Base-by-base conservation (phyloP, 2,113 vertebrate genomes). In the Oryzias curvinotus region DNA sequence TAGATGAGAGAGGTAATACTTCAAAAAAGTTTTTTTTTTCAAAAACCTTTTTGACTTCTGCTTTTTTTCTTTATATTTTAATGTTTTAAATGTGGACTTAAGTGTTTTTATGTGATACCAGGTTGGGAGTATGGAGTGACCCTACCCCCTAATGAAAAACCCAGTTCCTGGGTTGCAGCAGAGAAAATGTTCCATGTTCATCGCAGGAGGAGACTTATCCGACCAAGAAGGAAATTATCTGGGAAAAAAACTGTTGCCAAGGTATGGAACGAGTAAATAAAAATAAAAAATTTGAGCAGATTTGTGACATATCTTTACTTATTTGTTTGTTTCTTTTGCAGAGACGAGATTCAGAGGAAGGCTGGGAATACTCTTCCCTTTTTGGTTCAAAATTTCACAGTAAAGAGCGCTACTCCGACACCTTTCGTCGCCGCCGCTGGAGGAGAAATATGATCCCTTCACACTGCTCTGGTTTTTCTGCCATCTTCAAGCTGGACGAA, bases 371-470 rank as follows among this genome's bases (percentile, higher is more conserved):
- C 5, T 94, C 96, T 18, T 96, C 96, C 18, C 85, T 99, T 85
- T 95, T 99, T 90, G 97, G 96, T 64, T 98, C 96, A 95, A 98
- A 97, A 57, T 99, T 99, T 84, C 97, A 99, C 90, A 92, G 94
- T 81, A 95, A 94, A 64, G 92, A 95, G 52, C 94, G 95, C 16
- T 92, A 93, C 51, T 94, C 97, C 0, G 97, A 99, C 49, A 95
- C 93, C 0, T 95, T 96, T 67, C 94, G 97, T 5, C 96, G 97
- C 8, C 93, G 95, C 28, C 93, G 95, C 25, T 98, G 95, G 96
- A 95, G 96, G 74, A 93, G 95, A 56, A 96, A 96, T 89, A 98
- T 99, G 96, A 92, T 93, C 69, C 93, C 96, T 5, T 94, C 95
- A 0, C 94, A 95, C 58, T 81, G 87, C 21, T 90, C 95, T 0